A percentile compares a stretch with the other conserved stretches of the same genome.
Conservation (phyloP, 2,797 vertebrate genomes). For the Trachurus trachurus region DNA sequence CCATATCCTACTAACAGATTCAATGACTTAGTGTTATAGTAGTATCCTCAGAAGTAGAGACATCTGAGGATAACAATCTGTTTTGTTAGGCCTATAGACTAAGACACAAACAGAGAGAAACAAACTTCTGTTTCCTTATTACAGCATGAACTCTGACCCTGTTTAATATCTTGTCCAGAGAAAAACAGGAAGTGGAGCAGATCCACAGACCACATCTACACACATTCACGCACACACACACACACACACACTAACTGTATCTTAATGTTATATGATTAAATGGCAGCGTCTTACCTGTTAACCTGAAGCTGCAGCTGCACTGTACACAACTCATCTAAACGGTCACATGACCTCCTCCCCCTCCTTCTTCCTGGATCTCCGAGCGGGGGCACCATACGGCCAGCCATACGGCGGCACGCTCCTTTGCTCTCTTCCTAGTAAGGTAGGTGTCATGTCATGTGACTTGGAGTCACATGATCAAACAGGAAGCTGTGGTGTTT, state of each 20-base stretch:
- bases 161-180: not conserved
- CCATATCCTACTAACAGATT: no score
- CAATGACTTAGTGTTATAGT: no score
- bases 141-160: no score
- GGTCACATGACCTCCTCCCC: not conserved
- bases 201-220: not conserved
- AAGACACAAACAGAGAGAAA: no score
- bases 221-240: not conserved
- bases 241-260: not conserved
- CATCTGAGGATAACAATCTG: no score
- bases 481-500: slow-evolving; percentile 9
- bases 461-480: slow-evolving; percentile 39
- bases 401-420: no score
- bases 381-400: no score
- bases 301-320: not conserved
- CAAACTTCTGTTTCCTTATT: no score
- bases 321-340: not conserved
- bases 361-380: no score
- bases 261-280: not conserved
- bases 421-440: slow-evolving; percentile 28
- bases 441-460: slow-evolving; percentile 34
- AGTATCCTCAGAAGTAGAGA: no score
- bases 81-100: no score
- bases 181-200: not conserved
- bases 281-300: slow-evolving; percentile 5